phyloP scores from a whole-genome alignment of 2,797 vertebrate genomes.

The Balearica regulorum region DNA sequence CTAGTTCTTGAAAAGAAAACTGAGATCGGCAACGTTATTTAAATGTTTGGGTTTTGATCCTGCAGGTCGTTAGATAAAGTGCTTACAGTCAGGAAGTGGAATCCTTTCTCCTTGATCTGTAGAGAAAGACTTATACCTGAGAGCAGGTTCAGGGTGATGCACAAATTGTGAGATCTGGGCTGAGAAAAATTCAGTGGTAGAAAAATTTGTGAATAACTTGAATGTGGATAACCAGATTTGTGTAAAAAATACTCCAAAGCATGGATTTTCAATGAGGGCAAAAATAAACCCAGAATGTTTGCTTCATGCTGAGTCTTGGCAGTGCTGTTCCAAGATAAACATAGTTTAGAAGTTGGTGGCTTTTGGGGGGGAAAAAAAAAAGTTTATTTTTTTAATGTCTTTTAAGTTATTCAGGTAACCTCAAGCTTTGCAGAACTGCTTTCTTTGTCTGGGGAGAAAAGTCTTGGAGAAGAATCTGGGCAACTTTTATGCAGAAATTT shows the following conservation, averaged over 20 bases:
- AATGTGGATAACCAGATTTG: background rate
- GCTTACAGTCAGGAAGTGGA: background rate
- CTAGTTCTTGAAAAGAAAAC: background rate
- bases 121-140: background rate
- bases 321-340: constrained; percentile 16
- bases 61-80: background rate
- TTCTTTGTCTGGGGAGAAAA: background rate
- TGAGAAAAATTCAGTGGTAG: background rate
- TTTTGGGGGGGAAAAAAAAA: background rate
- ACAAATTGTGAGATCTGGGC: background rate
- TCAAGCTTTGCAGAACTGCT: background rate
- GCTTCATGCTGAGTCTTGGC: background rate
- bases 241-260: background rate
- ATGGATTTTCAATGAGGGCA: background rate
- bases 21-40: background rate
- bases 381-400: background rate
- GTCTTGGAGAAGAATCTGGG: background rate
- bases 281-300: background rate
- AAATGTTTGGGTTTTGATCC: background rate
- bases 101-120: background rate
- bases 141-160: background rate
- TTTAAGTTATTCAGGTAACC: background rate
- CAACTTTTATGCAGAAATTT: background rate
- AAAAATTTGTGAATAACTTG: background rate
- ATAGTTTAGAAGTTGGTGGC: background rate